Base-by-base conservation (phyloP, 1,140 invertebrate species). In the Drosophila azteca region DNA sequence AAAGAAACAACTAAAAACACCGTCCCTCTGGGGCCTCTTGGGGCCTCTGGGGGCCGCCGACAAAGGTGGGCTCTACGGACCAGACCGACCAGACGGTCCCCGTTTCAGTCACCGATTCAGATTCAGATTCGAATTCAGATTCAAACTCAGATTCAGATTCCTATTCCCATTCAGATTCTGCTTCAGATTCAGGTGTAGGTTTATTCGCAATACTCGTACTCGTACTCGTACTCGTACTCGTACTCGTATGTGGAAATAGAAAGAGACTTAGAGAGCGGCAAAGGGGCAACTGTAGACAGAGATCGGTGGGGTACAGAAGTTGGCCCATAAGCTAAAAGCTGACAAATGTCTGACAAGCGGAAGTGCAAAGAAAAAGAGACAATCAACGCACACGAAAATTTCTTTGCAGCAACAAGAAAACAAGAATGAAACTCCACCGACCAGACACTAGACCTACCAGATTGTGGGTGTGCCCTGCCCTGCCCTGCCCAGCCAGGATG, bases 291-390 rank as follows among this genome's bases (percentile, higher is more conserved):
- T 6, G 29, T 0, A 39, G 3, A 39, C 3, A 13, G 35, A 39
- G 35, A 31, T 48, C 45, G 17, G 63, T 35, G 35, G 35, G 35
- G 35, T 26, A 57, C 50, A 57, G 53, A 74, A 71, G 66, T 84
- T 84, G 81, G 81, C 64, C 64, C 77, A 84, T 85, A 87, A 85
- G 82, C 82, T 87, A 85, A 85, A 82, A 85, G 82, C 82, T 80
- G 65, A 85, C 82, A 87, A 87, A 85, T 87, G 82, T 85, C 81
- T 85, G 82, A 85, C 82, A 85, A 87, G 82, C 82, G 82, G 82
- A 85, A 85, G 82, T 85, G 78, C 78, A 79, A 48, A 41, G 67
- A 71, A 52, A 69, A 46, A 72, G 61, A 63, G 60, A 76, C 46
- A 60, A 44, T 45, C 54, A 39, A 50, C 53, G 29, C 51, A 52